Base-by-base conservation (phyloP, 2,888 invertebrate species). In the Chrysomela aeneicollis region DNA sequence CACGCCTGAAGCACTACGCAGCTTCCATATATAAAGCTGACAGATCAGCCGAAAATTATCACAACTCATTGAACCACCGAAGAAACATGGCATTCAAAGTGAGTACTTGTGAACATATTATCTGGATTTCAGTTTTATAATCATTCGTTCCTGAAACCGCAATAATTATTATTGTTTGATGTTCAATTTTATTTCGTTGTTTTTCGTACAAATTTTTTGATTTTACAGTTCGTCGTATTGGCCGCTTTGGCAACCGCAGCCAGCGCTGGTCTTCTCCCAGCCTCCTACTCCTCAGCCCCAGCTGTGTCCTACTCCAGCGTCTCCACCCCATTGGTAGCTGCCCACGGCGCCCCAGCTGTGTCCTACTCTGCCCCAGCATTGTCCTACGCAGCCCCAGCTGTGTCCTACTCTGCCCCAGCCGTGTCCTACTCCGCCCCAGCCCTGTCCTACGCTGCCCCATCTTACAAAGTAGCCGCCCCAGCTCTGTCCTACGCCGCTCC, bases 161-260 rank as follows among this genome's bases (percentile, higher is more conserved):
- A 26, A 5, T 26, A 26, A 26, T 26, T 26, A 26, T n/a, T 26
- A 26, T 26, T 82, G 83, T 81, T 83, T 61, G 65, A 12, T 63
- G 57, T 50, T 72, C 84, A 83, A 22, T 84, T 83, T 68, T 82
- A 82, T 35, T 74, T 83, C 52, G 35, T 10, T 35, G 9, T 12
- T 35, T 35, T 35, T 35, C 2, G 35, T 35, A 10, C 12, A 12
- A 35, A 46, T 46, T 46, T 6, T 46, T 50, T 21, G 9, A 2
- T 50, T 8, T 21, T 50, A 8, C 67, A 46, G 78, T 64, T 77
- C 50, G 65, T 77, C 18, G 70, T 71, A 46, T 73, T 78, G 70
- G 75, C 76, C 57, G 75, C 76, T 46, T 66, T 75, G 62, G 68
- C 75, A 12, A 74, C 74, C 12, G 73, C 72, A 49, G 73, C 75